phyloP scores from a whole-genome alignment of 2,113 vertebrate genomes.

The Echinops telfairi region DNA sequence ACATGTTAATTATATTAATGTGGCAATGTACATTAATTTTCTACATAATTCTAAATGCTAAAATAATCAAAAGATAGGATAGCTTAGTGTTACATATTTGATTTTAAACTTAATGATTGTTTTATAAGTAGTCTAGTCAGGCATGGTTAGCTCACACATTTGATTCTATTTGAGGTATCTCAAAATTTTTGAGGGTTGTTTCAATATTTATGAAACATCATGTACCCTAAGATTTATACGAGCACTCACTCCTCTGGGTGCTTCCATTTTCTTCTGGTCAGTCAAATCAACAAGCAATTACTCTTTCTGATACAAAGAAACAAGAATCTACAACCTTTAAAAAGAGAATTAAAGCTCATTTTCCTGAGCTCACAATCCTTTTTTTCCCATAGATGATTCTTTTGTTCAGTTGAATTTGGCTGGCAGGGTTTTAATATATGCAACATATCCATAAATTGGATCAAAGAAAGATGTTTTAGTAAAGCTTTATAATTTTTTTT shows the following conservation, averaged over 20 bases:
- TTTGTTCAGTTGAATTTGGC: slow-evolving; percentile 56
- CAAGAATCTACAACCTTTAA: neutral
- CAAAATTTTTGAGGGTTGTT: slow-evolving; percentile 18
- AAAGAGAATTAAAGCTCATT: slow-evolving; percentile 33
- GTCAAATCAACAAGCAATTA: slow-evolving; percentile 51
- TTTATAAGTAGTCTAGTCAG: slow-evolving; percentile 23
- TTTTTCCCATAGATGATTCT: slow-evolving; percentile 62
- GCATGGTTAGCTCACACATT: neutral
- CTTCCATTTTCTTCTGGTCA: slow-evolving; percentile 37
- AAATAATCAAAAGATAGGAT: slow-evolving; percentile 46
- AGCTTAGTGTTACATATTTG: slow-evolving; percentile 53
- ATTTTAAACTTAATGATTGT: slow-evolving; percentile 53
- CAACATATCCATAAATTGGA: neutral
- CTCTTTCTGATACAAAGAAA: slow-evolving; percentile 10
- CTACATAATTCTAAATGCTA: slow-evolving; percentile 48
- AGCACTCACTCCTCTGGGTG: slow-evolving; percentile 49
- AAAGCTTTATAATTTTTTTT: slow-evolving; percentile 58
- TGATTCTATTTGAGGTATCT: slow-evolving; percentile 45
- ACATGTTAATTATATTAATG: slow-evolving; percentile 22
- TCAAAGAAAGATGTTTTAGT: slow-evolving; percentile 30
- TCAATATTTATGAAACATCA: neutral
- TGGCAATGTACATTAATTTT: slow-evolving; percentile 59
- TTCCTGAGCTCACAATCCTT: slow-evolving; percentile 14
- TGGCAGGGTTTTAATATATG: slow-evolving; percentile 50
- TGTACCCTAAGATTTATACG: slow-evolving; percentile 34